phyloP scores from a whole-genome alignment of 2,888 invertebrate genomes.

The Philhelius pedissequus region DNA sequence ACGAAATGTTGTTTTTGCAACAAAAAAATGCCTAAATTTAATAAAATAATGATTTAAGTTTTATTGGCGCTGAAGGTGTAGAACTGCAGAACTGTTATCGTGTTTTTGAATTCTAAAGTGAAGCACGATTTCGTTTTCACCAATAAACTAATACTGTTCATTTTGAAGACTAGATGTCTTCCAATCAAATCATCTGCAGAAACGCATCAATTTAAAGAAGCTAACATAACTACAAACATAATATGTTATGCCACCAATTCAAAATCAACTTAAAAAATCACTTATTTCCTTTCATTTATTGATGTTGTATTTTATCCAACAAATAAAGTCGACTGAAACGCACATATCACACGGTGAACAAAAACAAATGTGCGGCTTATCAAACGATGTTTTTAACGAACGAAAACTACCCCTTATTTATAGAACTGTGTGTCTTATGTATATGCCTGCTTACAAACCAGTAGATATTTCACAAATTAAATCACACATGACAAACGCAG shows the following conservation, averaged over 20 bases:
- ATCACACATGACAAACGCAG: background rate
- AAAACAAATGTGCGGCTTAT: background rate
- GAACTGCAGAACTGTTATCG: too few species aligned
- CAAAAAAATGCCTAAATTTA: too few species aligned
- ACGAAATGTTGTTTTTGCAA: too few species aligned
- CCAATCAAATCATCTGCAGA: background rate
- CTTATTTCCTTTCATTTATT: conserved; percentile 29
- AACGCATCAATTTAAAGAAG: background rate
- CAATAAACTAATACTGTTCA: background rate
- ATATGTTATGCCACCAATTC: conserved; percentile 3
- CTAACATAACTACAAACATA: too few species aligned
- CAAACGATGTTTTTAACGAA: conserved; percentile 8
- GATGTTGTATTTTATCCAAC: conserved; percentile 21
- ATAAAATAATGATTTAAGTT: too few species aligned
- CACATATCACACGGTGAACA: background rate
- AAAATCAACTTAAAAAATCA: conserved; percentile 25
- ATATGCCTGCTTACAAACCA: too few species aligned
- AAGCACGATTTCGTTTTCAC: background rate
- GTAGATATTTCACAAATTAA: background rate
- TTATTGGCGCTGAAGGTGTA: too few species aligned
- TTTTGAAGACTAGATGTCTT: background rate
- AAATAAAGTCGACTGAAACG: background rate
- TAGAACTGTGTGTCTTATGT: too few species aligned
- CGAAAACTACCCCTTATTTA: background rate
- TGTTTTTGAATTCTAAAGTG: too few species aligned